These are phyloP conservation scores for Mobula birostris DNA, from an alignment of 2,113 vertebrate genomes.

Conservation along the genomic window DNA sequence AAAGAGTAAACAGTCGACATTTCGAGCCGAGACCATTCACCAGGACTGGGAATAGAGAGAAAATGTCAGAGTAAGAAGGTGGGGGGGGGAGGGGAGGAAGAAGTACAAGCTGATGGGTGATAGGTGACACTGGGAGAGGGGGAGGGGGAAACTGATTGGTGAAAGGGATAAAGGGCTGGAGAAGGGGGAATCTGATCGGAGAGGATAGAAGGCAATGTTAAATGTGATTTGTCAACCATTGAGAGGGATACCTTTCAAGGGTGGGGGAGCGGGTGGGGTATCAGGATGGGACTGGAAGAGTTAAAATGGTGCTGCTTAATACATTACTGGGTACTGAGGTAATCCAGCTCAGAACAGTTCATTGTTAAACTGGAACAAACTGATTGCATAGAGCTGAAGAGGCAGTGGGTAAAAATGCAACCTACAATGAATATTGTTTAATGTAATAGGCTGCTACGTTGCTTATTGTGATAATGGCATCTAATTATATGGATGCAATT, in stretches of 20 bases:
- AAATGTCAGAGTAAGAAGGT: too few species aligned
- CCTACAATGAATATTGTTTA: background rate
- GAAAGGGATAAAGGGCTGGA: too few species aligned
- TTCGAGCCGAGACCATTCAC: too few species aligned
- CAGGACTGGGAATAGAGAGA: too few species aligned
- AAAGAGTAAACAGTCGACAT: too few species aligned
- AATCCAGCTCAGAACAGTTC: background rate
- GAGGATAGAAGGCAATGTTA: too few species aligned
- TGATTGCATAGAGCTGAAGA: background rate
- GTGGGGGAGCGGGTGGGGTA: background rate
- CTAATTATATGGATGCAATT: constrained; percentile 31
- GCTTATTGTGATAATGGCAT: constrained; percentile 15
- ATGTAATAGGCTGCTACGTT: background rate
- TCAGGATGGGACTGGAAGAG: background rate
- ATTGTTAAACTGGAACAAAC: background rate
- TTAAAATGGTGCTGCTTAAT: background rate
- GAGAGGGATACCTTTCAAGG: too few species aligned
- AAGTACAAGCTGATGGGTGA: too few species aligned
- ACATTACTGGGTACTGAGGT: background rate
- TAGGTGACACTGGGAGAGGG: too few species aligned
- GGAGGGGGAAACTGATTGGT: too few species aligned
- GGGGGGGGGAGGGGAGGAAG: too few species aligned
- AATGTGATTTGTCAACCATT: background rate
- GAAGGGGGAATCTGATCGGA: too few species aligned
- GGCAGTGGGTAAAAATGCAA: background rate